Base-by-base conservation (phyloP, 2,888 invertebrate species). In the Lasioglossum zephyrum region DNA sequence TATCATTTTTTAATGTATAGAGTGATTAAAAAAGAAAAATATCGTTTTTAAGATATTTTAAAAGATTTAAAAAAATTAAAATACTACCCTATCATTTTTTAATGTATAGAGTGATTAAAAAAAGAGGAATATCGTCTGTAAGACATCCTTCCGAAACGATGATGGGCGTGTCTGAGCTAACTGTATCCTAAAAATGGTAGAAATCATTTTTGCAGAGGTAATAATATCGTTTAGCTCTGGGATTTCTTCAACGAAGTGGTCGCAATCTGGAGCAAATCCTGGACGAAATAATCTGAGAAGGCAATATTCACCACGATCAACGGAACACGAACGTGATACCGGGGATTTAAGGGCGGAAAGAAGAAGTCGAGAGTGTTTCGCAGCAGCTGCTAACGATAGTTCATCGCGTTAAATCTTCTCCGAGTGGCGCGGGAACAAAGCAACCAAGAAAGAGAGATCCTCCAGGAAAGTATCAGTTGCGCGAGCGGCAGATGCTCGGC, bases 361-460 rank as follows among this genome's bases (percentile, higher is more conserved):
- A 73, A 70, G 73, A 73, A 70, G 73, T 74, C 78, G 79, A 53
- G 53, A 81, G 49, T 79, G 82, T 82, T 82, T 47, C 70, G 79
- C 75, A 13, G 79, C 92, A 92, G 91, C 91, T 92, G 92, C 88
- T 91, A 85, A 87, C 86, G 89, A 92, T 91, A 88, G 90, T 91
- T 91, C 88, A 85, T 85, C 86, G 87, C 85, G 81, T 85, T 89
- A 90, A 92, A 92, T 91, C 88, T 89, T 88, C 79, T 78, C 76
- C 41, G 76, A 89, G 81, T 79, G 87, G 79, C 80, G 73, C 80
- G 73, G 76, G 72, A 82, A 79, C 79, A 79, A 84, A 77, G 78
- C 73, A 57, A 72, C 73, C 69, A 72, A 76, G 77, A 84, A 84
- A 85, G 73, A 80, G 76, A 79, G 75, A 82, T 57, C 57, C 70